These are phyloP conservation scores for Bradypodion ventrale DNA, from an alignment of 2,797 vertebrate genomes.

Conservation along the genomic window DNA sequence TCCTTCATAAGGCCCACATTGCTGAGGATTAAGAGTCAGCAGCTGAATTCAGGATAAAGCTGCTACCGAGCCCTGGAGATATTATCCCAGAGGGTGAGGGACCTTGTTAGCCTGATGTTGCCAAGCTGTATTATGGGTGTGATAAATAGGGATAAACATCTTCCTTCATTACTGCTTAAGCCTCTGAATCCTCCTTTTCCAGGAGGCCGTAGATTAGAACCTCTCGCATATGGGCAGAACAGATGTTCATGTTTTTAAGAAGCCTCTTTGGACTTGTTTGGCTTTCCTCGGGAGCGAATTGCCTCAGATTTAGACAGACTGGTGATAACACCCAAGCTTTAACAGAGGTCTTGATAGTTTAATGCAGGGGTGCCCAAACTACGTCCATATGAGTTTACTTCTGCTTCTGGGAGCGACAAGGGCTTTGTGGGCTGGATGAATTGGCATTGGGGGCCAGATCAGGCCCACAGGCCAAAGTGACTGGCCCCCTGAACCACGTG, in stretches of 20 bases:
- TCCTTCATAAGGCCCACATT: not conserved
- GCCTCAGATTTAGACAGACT: not conserved
- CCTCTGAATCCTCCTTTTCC: conserved; percentile 47
- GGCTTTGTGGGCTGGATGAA: no score
- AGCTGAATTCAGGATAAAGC: conserved; percentile 10
- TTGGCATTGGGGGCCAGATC: no score
- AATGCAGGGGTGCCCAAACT: rapidly evolving
- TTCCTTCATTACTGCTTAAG: conserved; percentile 16
- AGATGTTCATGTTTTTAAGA: conserved; percentile 67
- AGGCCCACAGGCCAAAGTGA: no score
- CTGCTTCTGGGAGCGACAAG: no score
- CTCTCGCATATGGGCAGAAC: conserved; percentile 28
- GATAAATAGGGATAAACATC: conserved; percentile 32
- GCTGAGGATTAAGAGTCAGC: conserved; percentile 1
- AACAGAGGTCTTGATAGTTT: not conserved
- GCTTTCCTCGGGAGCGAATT: conserved; percentile 8
- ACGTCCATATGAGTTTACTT: no score
- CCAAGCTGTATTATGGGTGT: conserved; percentile 23
- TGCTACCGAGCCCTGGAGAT: not conserved
- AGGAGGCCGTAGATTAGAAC: not conserved
- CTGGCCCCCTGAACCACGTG: no score
- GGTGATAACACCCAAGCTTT: not conserved
- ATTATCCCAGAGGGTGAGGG: conserved; percentile 55
- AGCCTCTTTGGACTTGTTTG: conserved; percentile 47
- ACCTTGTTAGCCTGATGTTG: conserved; percentile 41